Conservation (phyloP, 2,888 invertebrate species). For the Drosophila kuntzei region DNA sequence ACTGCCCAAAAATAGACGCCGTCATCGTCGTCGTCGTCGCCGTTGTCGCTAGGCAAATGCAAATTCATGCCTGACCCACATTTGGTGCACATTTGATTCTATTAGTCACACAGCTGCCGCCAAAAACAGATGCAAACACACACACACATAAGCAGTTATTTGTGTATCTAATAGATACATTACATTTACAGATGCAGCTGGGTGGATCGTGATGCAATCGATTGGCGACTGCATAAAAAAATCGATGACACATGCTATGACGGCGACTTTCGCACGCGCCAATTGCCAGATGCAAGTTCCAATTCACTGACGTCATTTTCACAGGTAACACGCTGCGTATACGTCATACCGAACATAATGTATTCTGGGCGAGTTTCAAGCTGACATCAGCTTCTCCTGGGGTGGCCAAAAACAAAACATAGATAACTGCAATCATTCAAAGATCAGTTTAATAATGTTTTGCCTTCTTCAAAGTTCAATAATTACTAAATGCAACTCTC, state of each 20-base stretch:
- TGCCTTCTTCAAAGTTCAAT: background rate
- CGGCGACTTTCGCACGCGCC: slow-evolving; percentile 40
- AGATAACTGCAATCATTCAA: slow-evolving; percentile 3
- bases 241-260: slow-evolving; percentile 70
- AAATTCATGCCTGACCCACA: slow-evolving; percentile 81
- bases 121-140: slow-evolving; percentile 46
- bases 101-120: slow-evolving; percentile 74
- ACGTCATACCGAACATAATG: slow-evolving; percentile 41
- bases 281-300: slow-evolving; percentile 41
- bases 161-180: slow-evolving; percentile 10
- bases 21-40: slow-evolving; percentile 13
- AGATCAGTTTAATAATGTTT: background rate
- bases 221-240: slow-evolving; percentile 37
- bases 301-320: slow-evolving; percentile 61
- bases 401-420: background rate
- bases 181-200: slow-evolving; percentile 40
- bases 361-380: slow-evolving; percentile 6
- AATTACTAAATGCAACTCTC: slow-evolving; percentile 14
- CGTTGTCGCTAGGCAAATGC: slow-evolving; percentile 57
- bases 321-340: slow-evolving; percentile 45
- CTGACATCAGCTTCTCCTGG: slow-evolving; percentile 39
- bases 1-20: slow-evolving; percentile 70
- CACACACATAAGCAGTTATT: slow-evolving; percentile 12
- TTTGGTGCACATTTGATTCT: slow-evolving; percentile 65
- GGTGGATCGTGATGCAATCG: slow-evolving; percentile 65